phyloP scores from a whole-genome alignment of 2,113 vertebrate species.

The Leptodactylus fuscus region DNA sequence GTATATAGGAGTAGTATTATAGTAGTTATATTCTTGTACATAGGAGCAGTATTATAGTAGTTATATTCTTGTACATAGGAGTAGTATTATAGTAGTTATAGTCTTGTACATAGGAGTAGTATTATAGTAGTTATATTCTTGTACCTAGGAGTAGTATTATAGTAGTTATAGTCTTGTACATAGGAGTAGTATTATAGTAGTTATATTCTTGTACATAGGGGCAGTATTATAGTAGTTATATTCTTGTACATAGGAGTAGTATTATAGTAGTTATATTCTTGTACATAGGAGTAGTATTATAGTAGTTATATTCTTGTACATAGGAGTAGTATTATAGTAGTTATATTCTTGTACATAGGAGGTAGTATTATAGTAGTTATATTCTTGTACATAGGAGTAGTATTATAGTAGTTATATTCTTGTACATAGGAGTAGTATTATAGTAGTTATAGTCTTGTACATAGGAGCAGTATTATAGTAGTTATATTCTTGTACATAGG shows the following conservation, averaged over 20 bases:
- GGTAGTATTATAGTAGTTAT: background rate
- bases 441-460: background rate
- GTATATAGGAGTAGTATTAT: too few species aligned
- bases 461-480: conserved; percentile 1
- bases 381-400: conserved; percentile 1
- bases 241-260: background rate
- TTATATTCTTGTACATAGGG: too few species aligned
- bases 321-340: background rate
- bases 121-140: too few species aligned
- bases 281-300: conserved; percentile 1
- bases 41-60: background rate
- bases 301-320: conserved; percentile 2
- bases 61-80: background rate
- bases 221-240: conserved; percentile 21
- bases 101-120: too few species aligned
- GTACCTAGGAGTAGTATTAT: too few species aligned
- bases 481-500: background rate
- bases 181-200: too few species aligned
- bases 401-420: conserved; percentile 9
- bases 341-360: background rate
- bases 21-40: too few species aligned
- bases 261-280: conserved; percentile 19
- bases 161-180: too few species aligned
- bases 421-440: background rate
- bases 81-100: too few species aligned